Evolutionary conservation across 2,113 vertebrate species (phyloP), one percentile per base, ranked within the genome.

Genomic region (Clarias gariepinus): DNA sequence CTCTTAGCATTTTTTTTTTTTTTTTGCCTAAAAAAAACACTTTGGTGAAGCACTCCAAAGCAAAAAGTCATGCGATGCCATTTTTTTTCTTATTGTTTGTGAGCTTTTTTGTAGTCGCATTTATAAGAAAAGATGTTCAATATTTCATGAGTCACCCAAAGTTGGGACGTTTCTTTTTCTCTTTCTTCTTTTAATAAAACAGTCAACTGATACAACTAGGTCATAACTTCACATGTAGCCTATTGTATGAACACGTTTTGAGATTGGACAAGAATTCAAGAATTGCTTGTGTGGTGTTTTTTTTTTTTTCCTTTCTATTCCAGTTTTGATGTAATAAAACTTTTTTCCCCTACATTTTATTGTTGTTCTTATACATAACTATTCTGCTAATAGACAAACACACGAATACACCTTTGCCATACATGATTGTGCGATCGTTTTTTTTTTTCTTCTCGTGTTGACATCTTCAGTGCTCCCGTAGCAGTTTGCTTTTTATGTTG

Each of bases 121-220:
- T 90, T 85, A 81, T 86, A 82, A 71, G 28, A 86, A 61, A 68
- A 81, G 9, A 25, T 53, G 2, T 85, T 85, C 33, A 90, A 88
- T 87, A 83, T 84, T 82, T 89, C 33, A 87, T 77, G 74, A 87
- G 87, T 57, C 13, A 52, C 21, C 68, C 25, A 82, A 55, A 16
- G 63, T 61, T 52, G 64, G 55, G 41, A 81, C 5, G 64, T 87
- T 25, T 71, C 16, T 69, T 21, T 61, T 60, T 28, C 7, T 36
- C 23, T 74, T 63, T 3, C 28, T 68, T 30, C 21, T 60, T 30
- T 83, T 19, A 57, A 78, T 78, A 78, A 83, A 78, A 76, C 16
- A 36, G 53, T 47, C 3, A 82, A 61, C 68, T 85, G 57, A 61
- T 33, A 76, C 68, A 79, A 89, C 30, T 73, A 47, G 30, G 36